A percentile compares a stretch with the other conserved stretches of the same genome.
These are phyloP conservation scores for Lagorchestes hirsutus DNA, from an alignment of 2,797 vertebrate species.

Conservation along the genomic window DNA sequence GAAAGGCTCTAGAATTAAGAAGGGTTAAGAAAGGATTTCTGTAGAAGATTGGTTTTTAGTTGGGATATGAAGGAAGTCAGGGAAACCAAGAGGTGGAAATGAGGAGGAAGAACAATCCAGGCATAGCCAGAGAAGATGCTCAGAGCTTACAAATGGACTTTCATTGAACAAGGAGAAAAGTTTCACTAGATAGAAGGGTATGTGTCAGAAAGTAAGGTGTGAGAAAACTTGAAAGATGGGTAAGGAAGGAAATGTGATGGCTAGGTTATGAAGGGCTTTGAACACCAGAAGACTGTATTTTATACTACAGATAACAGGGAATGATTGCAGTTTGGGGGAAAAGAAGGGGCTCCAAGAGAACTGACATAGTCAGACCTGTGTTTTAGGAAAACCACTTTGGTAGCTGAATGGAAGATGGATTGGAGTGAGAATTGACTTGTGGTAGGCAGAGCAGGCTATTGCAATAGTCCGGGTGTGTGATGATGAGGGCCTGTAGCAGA, in stretches of 20 bases:
- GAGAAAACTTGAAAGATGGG: neutral
- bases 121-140: neutral
- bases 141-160: neutral
- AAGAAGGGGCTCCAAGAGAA: neutral
- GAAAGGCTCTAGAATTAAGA: neutral
- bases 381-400: neutral
- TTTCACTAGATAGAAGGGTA: neutral
- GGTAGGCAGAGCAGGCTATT: neutral
- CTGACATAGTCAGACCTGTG: neutral
- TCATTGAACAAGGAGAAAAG: neutral
- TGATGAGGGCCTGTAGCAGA: neutral
- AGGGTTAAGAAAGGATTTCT: neutral
- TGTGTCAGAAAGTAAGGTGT: neutral
- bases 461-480: neutral
- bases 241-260: neutral
- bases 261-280: neutral
- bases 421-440: neutral
- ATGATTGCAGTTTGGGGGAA: neutral
- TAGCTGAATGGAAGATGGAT: neutral
- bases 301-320: neutral
- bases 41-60: neutral
- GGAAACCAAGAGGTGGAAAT: neutral
- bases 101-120: neutral
- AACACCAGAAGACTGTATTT: neutral
- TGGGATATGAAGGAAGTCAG: neutral